Conservation (phyloP, 2,113 vertebrate genomes). For the Cebidichthys violaceus region DNA sequence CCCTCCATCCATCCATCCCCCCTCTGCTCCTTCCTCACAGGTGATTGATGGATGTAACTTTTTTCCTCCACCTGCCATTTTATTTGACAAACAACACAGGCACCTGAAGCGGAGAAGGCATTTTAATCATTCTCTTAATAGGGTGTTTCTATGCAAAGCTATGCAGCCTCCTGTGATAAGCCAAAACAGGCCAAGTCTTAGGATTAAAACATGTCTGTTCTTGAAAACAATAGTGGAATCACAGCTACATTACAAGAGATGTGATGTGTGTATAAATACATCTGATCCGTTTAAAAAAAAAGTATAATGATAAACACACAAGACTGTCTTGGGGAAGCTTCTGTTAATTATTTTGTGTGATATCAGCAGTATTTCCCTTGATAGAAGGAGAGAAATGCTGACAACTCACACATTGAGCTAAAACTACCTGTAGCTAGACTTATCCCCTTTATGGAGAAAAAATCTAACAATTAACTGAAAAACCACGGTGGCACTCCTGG, state of each 20-base stretch:
- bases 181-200: conserved; percentile 67
- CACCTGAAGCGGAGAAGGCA: conserved; percentile 82
- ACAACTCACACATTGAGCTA: conserved; percentile 29
- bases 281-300: conserved; percentile 44
- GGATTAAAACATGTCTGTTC: conserved; percentile 66
- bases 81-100: conserved; percentile 86
- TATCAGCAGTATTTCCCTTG: conserved; percentile 38
- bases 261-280: conserved; percentile 56
- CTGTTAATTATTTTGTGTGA: conserved; percentile 54
- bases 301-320: conserved; percentile 30
- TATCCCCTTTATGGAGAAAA: conserved; percentile 33
- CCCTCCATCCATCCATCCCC: conserved; percentile 53
- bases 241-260: conserved; percentile 48
- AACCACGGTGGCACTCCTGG: conserved; percentile 60
- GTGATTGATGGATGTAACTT: conserved; percentile 84
- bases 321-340: conserved; percentile 11
- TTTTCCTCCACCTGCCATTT: conserved; percentile 73
- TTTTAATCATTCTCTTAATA: conserved; percentile 88
- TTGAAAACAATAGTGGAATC: conserved; percentile 60
- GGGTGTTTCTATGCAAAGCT: conserved; percentile 86
- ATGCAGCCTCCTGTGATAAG: conserved; percentile 79
- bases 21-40: conserved; percentile 56
- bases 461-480: conserved; percentile 69
- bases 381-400: conserved; percentile 13
- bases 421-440: conserved; percentile 47